Conservation (phyloP, 2,888 invertebrate genomes). For the Gnatocerus cornutus region DNA sequence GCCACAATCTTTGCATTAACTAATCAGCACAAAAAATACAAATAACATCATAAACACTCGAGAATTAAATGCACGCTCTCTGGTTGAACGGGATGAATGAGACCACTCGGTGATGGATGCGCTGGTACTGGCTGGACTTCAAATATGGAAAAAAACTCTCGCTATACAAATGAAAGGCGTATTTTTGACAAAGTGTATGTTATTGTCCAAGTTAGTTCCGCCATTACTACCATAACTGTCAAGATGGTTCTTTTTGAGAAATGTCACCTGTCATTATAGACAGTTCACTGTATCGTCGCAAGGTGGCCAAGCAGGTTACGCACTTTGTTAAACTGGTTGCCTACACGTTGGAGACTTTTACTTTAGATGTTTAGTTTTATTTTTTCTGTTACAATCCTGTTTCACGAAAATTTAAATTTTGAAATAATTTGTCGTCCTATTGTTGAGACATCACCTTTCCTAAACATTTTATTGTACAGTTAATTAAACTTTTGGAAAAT, state of each 20-base stretch:
- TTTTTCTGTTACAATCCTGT: too few species aligned
- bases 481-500: too few species aligned
- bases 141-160: constrained; percentile 52
- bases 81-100: constrained; percentile 55
- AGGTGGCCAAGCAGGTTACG: constrained; percentile 10
- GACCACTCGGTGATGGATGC: constrained; percentile 54
- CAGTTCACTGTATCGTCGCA: background rate
- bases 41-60: constrained; percentile 63
- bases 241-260: constrained; percentile 44
- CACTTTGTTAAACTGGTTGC: background rate
- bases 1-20: constrained; percentile 56
- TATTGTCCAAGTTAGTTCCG: constrained; percentile 70
- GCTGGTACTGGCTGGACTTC: constrained; percentile 32
- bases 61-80: constrained; percentile 60
- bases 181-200: constrained; percentile 67
- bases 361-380: too few species aligned
- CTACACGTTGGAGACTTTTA: too few species aligned
- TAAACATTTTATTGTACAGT: too few species aligned
- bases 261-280: constrained; percentile 34
- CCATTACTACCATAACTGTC: constrained; percentile 68
- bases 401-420: too few species aligned
- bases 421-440: too few species aligned
- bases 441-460: too few species aligned
- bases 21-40: constrained; percentile 64
- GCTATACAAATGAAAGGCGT: constrained; percentile 62